A percentile compares a stretch with the other conserved stretches of the same genome.
phyloP scores from a whole-genome alignment of 1,140 invertebrate genomes.

The Spodoptera litura region DNA sequence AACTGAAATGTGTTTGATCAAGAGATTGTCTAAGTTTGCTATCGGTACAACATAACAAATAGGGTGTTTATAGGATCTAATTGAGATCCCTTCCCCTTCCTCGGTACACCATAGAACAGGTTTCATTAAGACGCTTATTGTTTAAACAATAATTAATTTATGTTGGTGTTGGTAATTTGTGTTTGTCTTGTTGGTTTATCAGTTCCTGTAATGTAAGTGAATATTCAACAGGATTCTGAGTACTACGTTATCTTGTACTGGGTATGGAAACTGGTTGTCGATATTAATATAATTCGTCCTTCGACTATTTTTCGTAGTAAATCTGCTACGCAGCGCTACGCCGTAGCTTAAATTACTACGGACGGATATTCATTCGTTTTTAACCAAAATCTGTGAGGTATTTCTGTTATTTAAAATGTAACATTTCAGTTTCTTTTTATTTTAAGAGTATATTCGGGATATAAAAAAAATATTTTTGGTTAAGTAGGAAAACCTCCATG shows the following conservation, averaged over 20 bases:
- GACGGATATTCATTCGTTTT: background rate
- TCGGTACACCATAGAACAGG: conserved; percentile 7
- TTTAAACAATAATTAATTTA: conserved; percentile 40
- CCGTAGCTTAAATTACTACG: background rate
- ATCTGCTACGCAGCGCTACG: background rate
- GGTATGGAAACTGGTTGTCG: no score
- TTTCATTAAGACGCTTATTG: conserved; percentile 41
- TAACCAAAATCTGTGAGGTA: no score
- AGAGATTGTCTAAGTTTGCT: conserved; percentile 24
- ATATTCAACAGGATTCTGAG: background rate
- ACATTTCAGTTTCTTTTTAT: no score
- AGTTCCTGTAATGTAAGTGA: background rate
- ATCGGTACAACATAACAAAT: conserved; percentile 30
- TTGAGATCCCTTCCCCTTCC: conserved; percentile 30
- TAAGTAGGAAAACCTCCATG: no score
- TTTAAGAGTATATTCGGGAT: no score
- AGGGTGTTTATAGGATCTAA: conserved; percentile 34
- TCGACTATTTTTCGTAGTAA: no score
- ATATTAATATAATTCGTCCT: no score
- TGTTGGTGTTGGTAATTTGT: conserved; percentile 28
- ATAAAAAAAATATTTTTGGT: no score
- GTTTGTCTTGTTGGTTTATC: conserved; percentile 19
- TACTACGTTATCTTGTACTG: no score
- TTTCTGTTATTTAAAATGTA: no score
- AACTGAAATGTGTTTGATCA: conserved; percentile 2